Conservation (phyloP, 2,888 invertebrate species). For the Spisula solida region DNA sequence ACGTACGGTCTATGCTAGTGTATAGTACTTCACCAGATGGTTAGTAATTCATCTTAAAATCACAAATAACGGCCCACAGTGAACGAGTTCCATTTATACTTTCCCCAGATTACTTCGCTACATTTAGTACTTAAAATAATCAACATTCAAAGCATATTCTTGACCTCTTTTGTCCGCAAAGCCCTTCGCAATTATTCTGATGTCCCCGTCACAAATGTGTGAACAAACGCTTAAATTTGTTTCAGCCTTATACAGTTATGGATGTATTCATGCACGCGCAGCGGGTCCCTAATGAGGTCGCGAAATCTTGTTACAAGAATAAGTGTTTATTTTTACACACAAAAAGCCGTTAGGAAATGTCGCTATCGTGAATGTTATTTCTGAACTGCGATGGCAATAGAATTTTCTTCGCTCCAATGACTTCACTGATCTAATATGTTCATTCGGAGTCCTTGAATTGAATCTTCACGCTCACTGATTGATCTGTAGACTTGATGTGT, state of each 20-base stretch:
- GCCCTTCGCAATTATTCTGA: neutral
- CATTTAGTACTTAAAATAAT: neutral
- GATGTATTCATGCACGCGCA: constrained; percentile 30
- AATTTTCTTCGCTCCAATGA: neutral
- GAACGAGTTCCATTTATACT: neutral
- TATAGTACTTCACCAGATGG: neutral
- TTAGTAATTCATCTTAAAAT: neutral
- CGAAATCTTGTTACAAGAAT: constrained; percentile 36
- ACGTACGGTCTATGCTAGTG: neutral
- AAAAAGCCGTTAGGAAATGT: constrained; percentile 43
- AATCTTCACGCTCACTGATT: neutral
- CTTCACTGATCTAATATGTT: constrained; percentile 9
- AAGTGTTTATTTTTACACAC: constrained; percentile 46
- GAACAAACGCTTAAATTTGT: constrained; percentile 8
- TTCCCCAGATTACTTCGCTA: neutral
- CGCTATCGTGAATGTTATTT: neutral
- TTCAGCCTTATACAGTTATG: neutral
- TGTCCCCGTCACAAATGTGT: neutral
- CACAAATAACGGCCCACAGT: neutral
- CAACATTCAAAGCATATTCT: neutral
- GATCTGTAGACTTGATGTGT: neutral
- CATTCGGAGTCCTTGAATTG: neutral
- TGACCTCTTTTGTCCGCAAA: constrained; percentile 11
- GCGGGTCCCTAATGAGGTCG: constrained; percentile 22
- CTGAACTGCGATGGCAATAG: constrained; percentile 10